These are phyloP conservation scores for Sarcophaga peregrina DNA, from an alignment of 1,140 invertebrate species.

Conservation along the genomic window DNA sequence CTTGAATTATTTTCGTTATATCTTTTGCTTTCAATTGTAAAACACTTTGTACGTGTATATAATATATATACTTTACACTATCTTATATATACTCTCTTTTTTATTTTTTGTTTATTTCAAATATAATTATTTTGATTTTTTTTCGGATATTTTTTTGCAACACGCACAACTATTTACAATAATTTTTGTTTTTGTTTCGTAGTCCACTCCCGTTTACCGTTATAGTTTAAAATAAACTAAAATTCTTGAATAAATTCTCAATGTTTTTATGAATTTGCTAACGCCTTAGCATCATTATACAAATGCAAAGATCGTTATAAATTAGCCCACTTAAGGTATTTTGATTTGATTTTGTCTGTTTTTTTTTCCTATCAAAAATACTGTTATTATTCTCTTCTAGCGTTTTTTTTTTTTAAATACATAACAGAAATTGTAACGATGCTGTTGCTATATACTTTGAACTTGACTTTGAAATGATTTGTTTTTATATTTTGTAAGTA, in stretches of 20 bases:
- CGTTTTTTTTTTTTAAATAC: no score
- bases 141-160: background rate
- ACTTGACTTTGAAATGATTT: constrained; percentile 18
- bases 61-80: no score
- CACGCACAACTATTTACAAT: constrained; percentile 23
- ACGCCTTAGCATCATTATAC: background rate
- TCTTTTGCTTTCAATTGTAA: background rate
- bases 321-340: constrained; percentile 5
- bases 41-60: background rate
- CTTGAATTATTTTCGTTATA: background rate
- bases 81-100: background rate
- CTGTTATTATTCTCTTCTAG: background rate
- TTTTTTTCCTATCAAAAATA: background rate
- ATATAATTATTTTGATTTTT: background rate
- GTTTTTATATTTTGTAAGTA: no score
- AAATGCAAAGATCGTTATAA: background rate
- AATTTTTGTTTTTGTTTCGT: background rate
- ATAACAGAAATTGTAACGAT: no score
- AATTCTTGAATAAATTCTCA: background rate
- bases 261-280: background rate
- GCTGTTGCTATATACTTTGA: background rate
- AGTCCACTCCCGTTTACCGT: background rate
- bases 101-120: background rate
- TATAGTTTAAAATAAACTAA: background rate
- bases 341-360: no score